Base-by-base conservation (phyloP, 2,888 invertebrate species). In the Nomada flava region DNA sequence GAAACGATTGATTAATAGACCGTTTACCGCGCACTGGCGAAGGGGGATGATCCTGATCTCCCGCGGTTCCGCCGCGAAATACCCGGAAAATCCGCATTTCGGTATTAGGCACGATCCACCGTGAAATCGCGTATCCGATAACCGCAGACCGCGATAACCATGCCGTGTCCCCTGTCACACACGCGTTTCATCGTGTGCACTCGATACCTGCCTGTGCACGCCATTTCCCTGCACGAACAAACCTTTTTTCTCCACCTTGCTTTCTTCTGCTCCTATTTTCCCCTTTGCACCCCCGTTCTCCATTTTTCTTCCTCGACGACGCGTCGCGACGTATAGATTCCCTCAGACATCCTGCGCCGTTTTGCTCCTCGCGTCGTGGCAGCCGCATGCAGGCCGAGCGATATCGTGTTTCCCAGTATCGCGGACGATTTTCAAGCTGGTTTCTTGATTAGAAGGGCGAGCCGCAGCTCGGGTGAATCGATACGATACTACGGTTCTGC, bases 11-110 rank as follows among this genome's bases (percentile, higher is more conserved):
- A 86, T 86, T 87, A 87, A 68, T 79, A 67, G 73, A 60, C 68
- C 76, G 67, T 86, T 81, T 68, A 18, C 69, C 71, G 53, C 26
- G 60, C 36, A 47, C 47, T 10, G 47, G 59, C 20, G 55, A 29
- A 29, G 47, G 50, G 42, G 77, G 62, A 76, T 76, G 42, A 82
- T 75, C 75, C 75, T 50, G 80, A 76, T 80, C 87, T 84, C 83
- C 80, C 64, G 55, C 69, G 72, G 36, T 69, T 68, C 65, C 79
- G 10, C 18, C 75, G 69, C 70, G 70, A 71, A 62, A 71, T 76
- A 81, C 72, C 77, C 82, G 82, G 84, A 85, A 89, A 89, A 89
- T 88, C 80, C 78, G 77, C 64, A 74, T 82, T 85, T 80, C 84
- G 80, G 72, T 73, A 82, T 81, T 79, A 79, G 72, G 59, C 60